phyloP scores from a whole-genome alignment of 2,888 invertebrate genomes.

The Acanthococcus lagerstroemiae region DNA sequence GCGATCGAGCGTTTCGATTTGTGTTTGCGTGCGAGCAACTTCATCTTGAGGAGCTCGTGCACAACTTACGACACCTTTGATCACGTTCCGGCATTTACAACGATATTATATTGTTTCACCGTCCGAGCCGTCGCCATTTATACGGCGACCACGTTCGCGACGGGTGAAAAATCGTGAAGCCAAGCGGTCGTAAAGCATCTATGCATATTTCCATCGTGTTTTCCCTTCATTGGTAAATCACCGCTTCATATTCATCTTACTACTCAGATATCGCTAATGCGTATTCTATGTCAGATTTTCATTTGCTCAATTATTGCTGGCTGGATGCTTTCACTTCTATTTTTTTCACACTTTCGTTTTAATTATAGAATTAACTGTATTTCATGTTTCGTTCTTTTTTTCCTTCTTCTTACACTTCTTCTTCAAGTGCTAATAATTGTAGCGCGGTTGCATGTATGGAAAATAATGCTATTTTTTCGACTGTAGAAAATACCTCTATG shows the following conservation, averaged over 20 bases:
- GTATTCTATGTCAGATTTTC: slow-evolving; percentile 22
- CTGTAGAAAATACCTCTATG: neutral
- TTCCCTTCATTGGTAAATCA: neutral
- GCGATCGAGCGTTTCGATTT: too few species aligned
- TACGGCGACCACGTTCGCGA: too few species aligned
- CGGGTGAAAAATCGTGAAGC: too few species aligned
- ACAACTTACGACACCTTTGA: too few species aligned
- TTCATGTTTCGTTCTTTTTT: neutral
- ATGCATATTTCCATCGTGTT: too few species aligned
- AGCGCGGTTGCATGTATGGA: neutral
- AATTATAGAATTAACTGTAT: slow-evolving; percentile 26
- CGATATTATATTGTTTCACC: too few species aligned
- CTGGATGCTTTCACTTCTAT: slow-evolving; percentile 26
- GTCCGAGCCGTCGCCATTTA: too few species aligned
- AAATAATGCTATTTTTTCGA: neutral
- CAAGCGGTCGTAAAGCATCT: too few species aligned
- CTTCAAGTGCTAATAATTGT: neutral
- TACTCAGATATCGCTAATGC: neutral
- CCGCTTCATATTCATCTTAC: neutral
- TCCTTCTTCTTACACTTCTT: neutral
- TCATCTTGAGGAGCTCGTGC: too few species aligned
- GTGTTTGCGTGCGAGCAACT: too few species aligned
- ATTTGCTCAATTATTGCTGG: slow-evolving; percentile 9
- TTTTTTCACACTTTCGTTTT: slow-evolving; percentile 28
- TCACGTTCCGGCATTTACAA: too few species aligned